Evolutionary conservation across 2,113 vertebrate genomes (phyloP).

Genomic region (Leptosomus discolor): DNA sequence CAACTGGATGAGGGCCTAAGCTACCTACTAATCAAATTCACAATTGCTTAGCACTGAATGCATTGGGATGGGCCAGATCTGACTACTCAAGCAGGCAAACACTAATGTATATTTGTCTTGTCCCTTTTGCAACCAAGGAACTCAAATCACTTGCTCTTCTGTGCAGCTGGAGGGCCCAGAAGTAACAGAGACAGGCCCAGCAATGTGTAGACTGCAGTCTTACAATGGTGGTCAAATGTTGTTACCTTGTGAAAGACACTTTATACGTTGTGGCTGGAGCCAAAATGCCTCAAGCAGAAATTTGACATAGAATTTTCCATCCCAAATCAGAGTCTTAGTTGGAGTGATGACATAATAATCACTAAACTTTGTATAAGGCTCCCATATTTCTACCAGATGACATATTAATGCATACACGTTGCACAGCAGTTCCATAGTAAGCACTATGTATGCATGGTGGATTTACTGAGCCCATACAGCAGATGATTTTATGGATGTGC

Average conservation of each 20-base stretch:
- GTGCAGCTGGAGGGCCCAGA: not conserved
- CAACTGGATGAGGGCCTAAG: not conserved
- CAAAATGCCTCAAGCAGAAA: not conserved
- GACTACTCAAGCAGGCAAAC: not conserved
- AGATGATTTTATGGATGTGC: not conserved
- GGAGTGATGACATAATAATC: not conserved
- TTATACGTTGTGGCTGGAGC: not conserved
- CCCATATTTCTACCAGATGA: not conserved
- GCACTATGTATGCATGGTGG: rapidly evolving
- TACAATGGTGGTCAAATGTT: not conserved
- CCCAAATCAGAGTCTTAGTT: not conserved
- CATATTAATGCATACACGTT: rapidly evolving
- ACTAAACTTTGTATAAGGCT: not conserved
- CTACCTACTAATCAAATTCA: not conserved
- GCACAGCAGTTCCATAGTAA: not conserved
- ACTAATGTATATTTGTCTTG: not conserved
- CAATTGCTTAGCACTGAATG: not conserved
- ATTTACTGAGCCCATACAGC: not conserved
- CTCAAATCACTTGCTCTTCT: not conserved
- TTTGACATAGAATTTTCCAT: not conserved
- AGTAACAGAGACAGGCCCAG: not conserved
- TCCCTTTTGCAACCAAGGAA: not conserved
- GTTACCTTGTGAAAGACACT: not conserved
- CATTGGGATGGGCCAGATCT: not conserved
- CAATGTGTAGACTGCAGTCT: not conserved